Evolutionary conservation across 2,797 vertebrate genomes (phyloP).

Genomic region (Parauchenoglanis punctatus): DNA sequence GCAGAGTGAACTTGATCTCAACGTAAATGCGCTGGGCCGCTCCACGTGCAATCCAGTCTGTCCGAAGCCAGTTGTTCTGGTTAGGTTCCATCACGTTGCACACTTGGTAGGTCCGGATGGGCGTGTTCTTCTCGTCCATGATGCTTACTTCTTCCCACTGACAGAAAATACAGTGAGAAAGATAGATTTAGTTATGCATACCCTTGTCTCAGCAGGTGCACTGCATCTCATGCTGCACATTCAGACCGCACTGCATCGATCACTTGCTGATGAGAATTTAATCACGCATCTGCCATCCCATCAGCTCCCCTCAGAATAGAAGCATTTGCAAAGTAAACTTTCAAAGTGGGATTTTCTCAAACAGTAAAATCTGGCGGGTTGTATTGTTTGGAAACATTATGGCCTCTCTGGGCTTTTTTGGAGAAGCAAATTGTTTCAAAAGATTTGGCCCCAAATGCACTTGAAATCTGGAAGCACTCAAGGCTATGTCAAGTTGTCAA

Average conservation of each 20-base stretch:
- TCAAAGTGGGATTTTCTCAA: slow-evolving; percentile 1
- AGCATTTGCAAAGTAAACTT: slow-evolving; percentile 37
- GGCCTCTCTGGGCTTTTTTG: slow-evolving; percentile 4
- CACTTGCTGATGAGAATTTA: slow-evolving; percentile 50
- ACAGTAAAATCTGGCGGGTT: slow-evolving; percentile 12
- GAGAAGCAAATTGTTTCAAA: slow-evolving; percentile 20
- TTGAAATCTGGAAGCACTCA: slow-evolving; percentile 27
- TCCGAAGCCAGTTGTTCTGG: slow-evolving; percentile 98
- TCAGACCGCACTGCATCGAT: slow-evolving; percentile 42
- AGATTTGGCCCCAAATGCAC: slow-evolving; percentile 4
- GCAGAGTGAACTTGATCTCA: slow-evolving; percentile 96
- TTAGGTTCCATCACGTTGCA: slow-evolving; percentile 96
- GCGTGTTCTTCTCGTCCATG: slow-evolving; percentile 98
- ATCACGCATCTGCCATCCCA: slow-evolving; percentile 46
- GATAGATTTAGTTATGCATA: slow-evolving; percentile 27
- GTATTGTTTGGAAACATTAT: slow-evolving; percentile 39
- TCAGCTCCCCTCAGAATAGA: slow-evolving; percentile 3
- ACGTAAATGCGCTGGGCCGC: slow-evolving; percentile 95
- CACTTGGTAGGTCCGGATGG: slow-evolving; percentile 97
- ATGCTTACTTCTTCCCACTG: slow-evolving; percentile 99
- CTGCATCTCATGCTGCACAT: slow-evolving; percentile 39
- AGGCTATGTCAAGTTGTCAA: slow-evolving; percentile 23
- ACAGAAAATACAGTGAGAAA: slow-evolving; percentile 41
- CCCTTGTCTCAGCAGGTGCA: slow-evolving; percentile 48
- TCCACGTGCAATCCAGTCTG: slow-evolving; percentile 95